A percentile compares a stretch with the other conserved stretches of the same genome.
Evolutionary conservation across 2,888 invertebrate genomes (phyloP).

Genomic region (Apodemia zela): DNA sequence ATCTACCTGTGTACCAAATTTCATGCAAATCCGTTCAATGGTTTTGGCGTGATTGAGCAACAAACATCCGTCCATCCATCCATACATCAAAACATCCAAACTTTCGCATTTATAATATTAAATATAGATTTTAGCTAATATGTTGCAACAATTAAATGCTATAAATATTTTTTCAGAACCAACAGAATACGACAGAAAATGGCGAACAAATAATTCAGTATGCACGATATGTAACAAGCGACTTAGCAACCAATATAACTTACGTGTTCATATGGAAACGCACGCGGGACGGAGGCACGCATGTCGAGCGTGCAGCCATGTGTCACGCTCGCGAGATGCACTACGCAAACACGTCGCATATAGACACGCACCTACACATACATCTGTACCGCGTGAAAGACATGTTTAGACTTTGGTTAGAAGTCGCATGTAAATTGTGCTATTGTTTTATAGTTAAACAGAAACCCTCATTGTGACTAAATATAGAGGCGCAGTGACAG

Average conservation of each 20-base stretch:
- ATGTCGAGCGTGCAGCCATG: constrained; percentile 92
- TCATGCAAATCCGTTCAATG: too few species aligned
- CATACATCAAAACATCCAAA: too few species aligned
- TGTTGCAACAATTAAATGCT: neutral
- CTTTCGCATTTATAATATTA: too few species aligned
- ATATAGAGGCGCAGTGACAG: too few species aligned
- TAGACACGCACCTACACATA: constrained; percentile 81
- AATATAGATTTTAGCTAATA: too few species aligned
- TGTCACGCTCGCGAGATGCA: constrained; percentile 92
- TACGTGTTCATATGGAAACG: constrained; percentile 94
- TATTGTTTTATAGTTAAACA: neutral
- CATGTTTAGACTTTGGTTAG: constrained; percentile 5
- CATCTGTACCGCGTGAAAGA: constrained; percentile 7
- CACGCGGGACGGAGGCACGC: constrained; percentile 94
- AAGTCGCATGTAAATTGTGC: neutral
- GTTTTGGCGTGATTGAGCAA: too few species aligned
- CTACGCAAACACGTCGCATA: constrained; percentile 94
- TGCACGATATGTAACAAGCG: constrained; percentile 94
- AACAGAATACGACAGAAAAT: constrained; percentile 57
- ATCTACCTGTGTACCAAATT: too few species aligned
- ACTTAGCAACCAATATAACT: constrained; percentile 93
- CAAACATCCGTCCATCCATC: too few species aligned
- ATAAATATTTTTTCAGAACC: constrained; percentile 40
- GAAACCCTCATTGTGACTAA: neutral
- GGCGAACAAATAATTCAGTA: constrained; percentile 72